phyloP scores from a whole-genome alignment of 1,140 invertebrate species.

The Hestina assimilis region DNA sequence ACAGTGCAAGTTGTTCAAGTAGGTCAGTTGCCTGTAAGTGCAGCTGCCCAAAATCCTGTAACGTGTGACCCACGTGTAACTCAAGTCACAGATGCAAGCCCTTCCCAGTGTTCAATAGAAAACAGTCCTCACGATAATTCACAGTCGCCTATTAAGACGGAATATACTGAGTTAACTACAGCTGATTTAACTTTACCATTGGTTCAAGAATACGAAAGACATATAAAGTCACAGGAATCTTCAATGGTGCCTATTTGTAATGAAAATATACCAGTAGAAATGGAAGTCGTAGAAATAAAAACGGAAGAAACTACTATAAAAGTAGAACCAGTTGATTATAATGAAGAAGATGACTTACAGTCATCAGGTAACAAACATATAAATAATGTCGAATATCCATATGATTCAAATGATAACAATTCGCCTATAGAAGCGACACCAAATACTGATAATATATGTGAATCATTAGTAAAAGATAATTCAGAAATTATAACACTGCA shows the following conservation, averaged over 20 bases:
- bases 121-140: conserved; percentile 54
- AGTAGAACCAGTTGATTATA: conserved; percentile 38
- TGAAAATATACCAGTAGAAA: conserved; percentile 54
- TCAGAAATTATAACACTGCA: conserved; percentile 17
- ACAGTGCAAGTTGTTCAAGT: conserved; percentile 73
- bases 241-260: conserved; percentile 35
- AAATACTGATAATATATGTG: conserved; percentile 19
- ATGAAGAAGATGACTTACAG: conserved; percentile 37
- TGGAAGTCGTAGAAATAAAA: conserved; percentile 52
- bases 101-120: conserved; percentile 63
- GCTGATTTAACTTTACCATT: conserved; percentile 61
- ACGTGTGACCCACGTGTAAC: conserved; percentile 70
- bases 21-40: conserved; percentile 70
- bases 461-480: conserved; percentile 22
- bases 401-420: conserved; percentile 37
- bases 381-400: conserved; percentile 48
- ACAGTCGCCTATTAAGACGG: conserved; percentile 54
- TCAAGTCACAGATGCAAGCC: conserved; percentile 64
- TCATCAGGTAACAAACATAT: conserved; percentile 32
- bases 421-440: conserved; percentile 22
- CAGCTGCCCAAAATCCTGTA: conserved; percentile 69
- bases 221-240: conserved; percentile 36
- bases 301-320: conserved; percentile 44
- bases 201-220: conserved; percentile 46
- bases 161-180: conserved; percentile 70